Conservation (phyloP, 2,888 invertebrate genomes). For the Arrhopalites spinosus region DNA sequence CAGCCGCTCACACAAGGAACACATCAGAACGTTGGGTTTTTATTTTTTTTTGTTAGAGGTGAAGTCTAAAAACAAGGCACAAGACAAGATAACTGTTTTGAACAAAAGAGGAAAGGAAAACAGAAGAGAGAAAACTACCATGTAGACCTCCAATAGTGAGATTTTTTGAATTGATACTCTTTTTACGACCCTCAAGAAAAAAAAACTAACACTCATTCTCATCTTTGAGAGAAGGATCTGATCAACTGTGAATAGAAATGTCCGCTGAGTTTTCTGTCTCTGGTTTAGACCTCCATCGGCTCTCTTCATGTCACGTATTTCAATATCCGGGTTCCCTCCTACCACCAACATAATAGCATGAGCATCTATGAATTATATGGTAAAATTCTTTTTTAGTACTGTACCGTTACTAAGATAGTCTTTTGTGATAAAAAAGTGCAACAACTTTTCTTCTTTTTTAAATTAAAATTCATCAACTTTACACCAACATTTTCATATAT, state of each 20-base stretch:
- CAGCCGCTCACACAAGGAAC: conserved; percentile 13
- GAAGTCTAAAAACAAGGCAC: conserved; percentile 15
- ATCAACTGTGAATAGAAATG: conserved; percentile 7
- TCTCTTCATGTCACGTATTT: not conserved
- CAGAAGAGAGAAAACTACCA: conserved; percentile 19
- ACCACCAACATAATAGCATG: not conserved
- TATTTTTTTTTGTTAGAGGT: not conserved
- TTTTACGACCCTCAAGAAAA: conserved; percentile 33
- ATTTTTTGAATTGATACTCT: conserved; percentile 40
- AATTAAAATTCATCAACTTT: too few species aligned
- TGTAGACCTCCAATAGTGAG: conserved; percentile 44
- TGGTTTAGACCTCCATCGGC: not conserved
- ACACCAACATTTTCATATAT: too few species aligned
- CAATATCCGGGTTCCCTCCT: not conserved
- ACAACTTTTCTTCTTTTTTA: too few species aligned
- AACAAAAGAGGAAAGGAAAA: conserved; percentile 13
- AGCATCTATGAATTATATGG: too few species aligned
- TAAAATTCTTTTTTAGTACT: too few species aligned
- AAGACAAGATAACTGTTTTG: conserved; percentile 16
- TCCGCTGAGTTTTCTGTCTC: not conserved
- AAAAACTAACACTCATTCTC: conserved; percentile 24
- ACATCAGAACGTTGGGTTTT: conserved; percentile 31
- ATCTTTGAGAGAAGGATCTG: not conserved
- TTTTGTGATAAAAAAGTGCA: too few species aligned
- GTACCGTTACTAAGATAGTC: too few species aligned